Conservation (phyloP, 2,888 invertebrate genomes). For the Parascotia fuliginaria region DNA sequence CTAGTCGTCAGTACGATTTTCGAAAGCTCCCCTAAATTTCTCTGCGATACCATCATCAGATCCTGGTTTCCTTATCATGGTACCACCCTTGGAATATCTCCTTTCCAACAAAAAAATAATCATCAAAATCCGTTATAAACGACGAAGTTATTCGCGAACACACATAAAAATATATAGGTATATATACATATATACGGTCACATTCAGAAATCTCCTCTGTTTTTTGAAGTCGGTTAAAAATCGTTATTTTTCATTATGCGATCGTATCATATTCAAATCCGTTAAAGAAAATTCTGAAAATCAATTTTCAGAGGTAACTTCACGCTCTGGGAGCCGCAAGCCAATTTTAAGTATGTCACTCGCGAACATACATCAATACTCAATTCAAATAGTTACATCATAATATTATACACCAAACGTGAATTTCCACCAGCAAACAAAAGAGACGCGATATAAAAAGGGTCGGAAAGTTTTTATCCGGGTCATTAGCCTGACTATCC, state of each 20-base stretch:
- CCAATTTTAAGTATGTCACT: slow-evolving; percentile 32
- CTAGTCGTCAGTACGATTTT: too few species aligned
- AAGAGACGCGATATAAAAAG: slow-evolving; percentile 9
- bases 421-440: slow-evolving; percentile 11
- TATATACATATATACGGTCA: too few species aligned
- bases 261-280: slow-evolving; percentile 27
- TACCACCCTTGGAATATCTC: too few species aligned
- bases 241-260: slow-evolving; percentile 24
- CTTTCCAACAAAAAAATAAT: too few species aligned
- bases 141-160: too few species aligned
- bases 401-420: slow-evolving; percentile 11
- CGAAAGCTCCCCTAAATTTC: too few species aligned
- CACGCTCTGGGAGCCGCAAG: slow-evolving; percentile 26
- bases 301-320: slow-evolving; percentile 20
- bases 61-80: too few species aligned
- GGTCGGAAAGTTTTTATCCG: slow-evolving; percentile 10
- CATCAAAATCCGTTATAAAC: too few species aligned
- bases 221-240: slow-evolving; percentile 4
- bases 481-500: slow-evolving; percentile 6
- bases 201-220: too few species aligned
- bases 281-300: slow-evolving; percentile 25
- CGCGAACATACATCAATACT: slow-evolving; percentile 24
- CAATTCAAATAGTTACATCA: slow-evolving; percentile 23
- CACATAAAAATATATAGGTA: too few species aligned
- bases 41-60: too few species aligned